Base-by-base conservation (phyloP, 2,113 vertebrate genomes). In the Dicrurus megarhynchus region DNA sequence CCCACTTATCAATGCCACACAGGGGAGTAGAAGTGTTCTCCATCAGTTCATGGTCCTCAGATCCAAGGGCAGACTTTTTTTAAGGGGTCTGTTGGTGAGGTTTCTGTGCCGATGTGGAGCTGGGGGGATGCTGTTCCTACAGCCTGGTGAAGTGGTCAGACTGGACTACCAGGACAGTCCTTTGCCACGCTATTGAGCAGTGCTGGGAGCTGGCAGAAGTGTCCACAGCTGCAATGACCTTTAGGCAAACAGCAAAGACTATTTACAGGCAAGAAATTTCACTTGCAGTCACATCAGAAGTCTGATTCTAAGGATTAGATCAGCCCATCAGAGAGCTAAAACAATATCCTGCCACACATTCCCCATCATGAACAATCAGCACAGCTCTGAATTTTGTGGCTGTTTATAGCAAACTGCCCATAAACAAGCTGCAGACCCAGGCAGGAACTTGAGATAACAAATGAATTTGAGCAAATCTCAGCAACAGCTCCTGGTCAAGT, bases 381-480 rank as follows among this genome's bases (percentile, higher is more conserved):
- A 41, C 22, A 52, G 76, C 90, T 71, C 82, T 20, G 70, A 23
- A 49, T 93, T 92, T 60, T 67, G 71, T 46, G 82, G 28, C 68
- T 77, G 73, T 64, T 90, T 52, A 17, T 70, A 87, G 71, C 89
- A 87, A 77, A 63, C 55, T 90, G 78, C 87, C 87, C 50, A 16
- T n/a, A 80, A 93, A 88, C 85, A 86, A 94, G 64, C 93, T 71
- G 60, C 88, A 86, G 56, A 92, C 22, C 71, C 42, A 44, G 93
- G 85, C 85, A 95, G 76, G 83, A 88, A 68, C 88, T 81, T 53
- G 76, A 95, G 92, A 86, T 94, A 88, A 96, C 89, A 86, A 96
- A 95, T 95, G 85, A 92, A 96, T 90, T 74, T 50, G 83, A 95
- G 90, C 83, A 94, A 96, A 96, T 94, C 93, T 94, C 82, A 88